Base-by-base conservation (phyloP, 2,797 vertebrate species). In the Salmo trutta region DNA sequence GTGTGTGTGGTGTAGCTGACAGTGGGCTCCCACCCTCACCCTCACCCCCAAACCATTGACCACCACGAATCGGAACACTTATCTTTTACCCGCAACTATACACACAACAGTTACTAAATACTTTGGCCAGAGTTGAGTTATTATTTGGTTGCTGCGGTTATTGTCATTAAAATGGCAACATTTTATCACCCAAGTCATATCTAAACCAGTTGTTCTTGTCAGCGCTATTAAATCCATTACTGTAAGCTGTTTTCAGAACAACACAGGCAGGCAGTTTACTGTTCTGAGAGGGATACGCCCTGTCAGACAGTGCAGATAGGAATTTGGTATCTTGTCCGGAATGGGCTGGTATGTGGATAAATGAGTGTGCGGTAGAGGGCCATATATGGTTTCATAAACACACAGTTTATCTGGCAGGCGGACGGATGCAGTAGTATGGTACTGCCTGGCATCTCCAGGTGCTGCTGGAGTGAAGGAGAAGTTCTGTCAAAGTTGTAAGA, bases 221-320 rank as follows among this genome's bases (percentile, higher is more conserved):
- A 78, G 79, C 65, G 65, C 27, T 51, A 73, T 82, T 79, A 76
- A 84, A 81, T 70, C 15, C 19, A 75, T 74, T 54, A 41, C 84
- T 79, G 4, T 31, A 36, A 41, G 74, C 75, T 10, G 76, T 81
- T 75, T 79, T 80, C 19, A 69, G 69, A 82, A 79, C 65, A 86
- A 77, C 53, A 27, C 1, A 78, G 70, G 56, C 76, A 67, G 75
- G 72, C 12, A 2, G 10, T 24, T 10, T 21, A 53, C 52, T 47
- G 7, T 83, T 79, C 77, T 79, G 83, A 62, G 78, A 87, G 74
- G 83, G 76, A 84, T 85, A 76, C 74, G 33, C 73, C 17, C 87
- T 85, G 88, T 72, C 75, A 80, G 82, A 86, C 76, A 79, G 7
- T 31, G 62, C 1, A 2, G 79, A 81, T 79, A 81, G 77, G 68